Percentiles rank a stretch among this genome's conserved stretches.
These are phyloP conservation scores for Pentalonia nigronervosa DNA, from an alignment of 1,140 invertebrate species.

Conservation along the genomic window DNA sequence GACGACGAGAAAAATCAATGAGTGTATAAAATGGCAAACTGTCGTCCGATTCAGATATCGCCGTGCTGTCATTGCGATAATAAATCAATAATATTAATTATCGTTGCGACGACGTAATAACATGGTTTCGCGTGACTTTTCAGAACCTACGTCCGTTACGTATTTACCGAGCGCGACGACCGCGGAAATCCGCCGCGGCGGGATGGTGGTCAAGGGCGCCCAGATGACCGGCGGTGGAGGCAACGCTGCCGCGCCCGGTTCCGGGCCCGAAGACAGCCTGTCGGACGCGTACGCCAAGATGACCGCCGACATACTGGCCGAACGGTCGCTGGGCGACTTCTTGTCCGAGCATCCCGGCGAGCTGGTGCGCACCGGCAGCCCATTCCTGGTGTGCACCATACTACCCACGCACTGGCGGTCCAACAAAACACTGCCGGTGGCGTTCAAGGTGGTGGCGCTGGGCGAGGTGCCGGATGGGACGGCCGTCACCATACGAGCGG, in stretches of 20 bases:
- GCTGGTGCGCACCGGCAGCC: conserved; percentile 90
- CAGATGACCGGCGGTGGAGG: conserved; percentile 62
- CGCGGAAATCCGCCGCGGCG: background rate
- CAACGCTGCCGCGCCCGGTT: conserved; percentile 66
- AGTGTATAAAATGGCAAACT: too few relatives aligned
- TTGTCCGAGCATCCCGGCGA: conserved; percentile 91
- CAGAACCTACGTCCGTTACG: background rate
- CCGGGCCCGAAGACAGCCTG: conserved; percentile 68
- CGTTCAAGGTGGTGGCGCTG: conserved; percentile 91
- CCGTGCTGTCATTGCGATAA: too few relatives aligned
- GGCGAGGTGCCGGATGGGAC: conserved; percentile 95
- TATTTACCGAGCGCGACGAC: background rate
- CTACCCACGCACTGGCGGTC: conserved; percentile 94
- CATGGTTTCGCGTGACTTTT: background rate
- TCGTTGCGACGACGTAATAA: background rate
- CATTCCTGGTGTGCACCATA: conserved; percentile 90
- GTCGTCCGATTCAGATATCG: background rate
- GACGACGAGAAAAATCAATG: too few relatives aligned
- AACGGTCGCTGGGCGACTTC: conserved; percentile 87
- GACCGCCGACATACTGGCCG: conserved; percentile 85
- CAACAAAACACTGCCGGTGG: conserved; percentile 95
- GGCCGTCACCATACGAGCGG: conserved; percentile 91
- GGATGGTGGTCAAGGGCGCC: conserved; percentile 18
- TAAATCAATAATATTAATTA: background rate
- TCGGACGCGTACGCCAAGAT: conserved; percentile 88